Conservation (phyloP, 2,797 vertebrate genomes). For the Oceanodroma leucorhoa region DNA sequence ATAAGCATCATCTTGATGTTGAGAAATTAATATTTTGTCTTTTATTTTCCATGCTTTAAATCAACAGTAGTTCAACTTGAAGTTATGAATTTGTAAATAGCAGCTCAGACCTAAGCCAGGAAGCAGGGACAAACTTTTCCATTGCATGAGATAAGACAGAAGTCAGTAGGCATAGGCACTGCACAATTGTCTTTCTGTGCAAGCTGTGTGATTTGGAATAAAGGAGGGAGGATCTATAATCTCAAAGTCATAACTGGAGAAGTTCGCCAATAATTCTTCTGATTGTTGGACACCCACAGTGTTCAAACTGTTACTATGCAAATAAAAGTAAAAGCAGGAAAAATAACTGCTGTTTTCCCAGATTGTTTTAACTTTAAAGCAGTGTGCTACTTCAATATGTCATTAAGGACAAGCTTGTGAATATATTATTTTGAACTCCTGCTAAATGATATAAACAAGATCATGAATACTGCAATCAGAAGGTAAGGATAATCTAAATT, state of each 20-base stretch:
- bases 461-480: background rate
- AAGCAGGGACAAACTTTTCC: background rate
- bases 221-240: background rate
- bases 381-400: background rate
- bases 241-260: background rate
- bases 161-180: background rate
- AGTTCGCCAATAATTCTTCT: background rate
- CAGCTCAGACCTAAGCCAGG: background rate
- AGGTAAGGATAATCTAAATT: background rate
- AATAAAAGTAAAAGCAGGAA: background rate
- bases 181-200: background rate
- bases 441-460: background rate
- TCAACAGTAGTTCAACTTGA: background rate
- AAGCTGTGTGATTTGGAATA: background rate
- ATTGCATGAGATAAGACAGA: background rate
- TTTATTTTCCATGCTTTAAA: background rate
- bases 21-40: background rate
- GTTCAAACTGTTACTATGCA: background rate
- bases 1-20: background rate
- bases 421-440: background rate
- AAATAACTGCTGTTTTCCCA: background rate
- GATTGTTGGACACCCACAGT: background rate
- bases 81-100: background rate
- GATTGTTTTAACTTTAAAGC: background rate
- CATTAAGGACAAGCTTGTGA: background rate